Conservation (phyloP, 2,113 vertebrate genomes). For the Phasianus colchicus region DNA sequence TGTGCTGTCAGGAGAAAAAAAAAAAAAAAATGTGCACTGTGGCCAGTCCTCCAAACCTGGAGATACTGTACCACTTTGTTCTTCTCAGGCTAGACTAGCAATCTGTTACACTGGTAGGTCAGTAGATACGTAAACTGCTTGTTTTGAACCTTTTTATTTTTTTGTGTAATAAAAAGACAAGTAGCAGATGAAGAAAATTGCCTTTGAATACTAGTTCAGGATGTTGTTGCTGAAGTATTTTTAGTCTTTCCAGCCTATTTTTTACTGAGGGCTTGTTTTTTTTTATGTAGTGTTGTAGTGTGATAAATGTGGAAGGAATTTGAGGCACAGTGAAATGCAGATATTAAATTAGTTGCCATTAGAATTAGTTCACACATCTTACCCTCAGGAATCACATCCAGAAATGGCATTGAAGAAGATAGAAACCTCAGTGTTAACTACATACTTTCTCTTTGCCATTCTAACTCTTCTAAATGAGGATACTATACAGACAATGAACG, state of each 20-base stretch:
- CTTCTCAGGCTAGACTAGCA: background rate
- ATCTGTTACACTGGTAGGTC: background rate
- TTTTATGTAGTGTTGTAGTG: background rate
- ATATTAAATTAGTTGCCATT: background rate
- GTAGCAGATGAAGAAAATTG: background rate
- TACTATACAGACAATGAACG: background rate
- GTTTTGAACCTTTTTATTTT: background rate
- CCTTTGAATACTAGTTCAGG: background rate
- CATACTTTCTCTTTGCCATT: background rate
- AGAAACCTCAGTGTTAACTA: background rate
- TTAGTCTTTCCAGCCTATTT: background rate
- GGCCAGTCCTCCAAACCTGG: background rate
- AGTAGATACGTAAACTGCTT: background rate
- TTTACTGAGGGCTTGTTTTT: background rate
- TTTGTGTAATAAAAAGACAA: background rate
- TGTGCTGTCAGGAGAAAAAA: background rate
- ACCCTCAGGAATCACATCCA: background rate
- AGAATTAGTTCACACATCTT: background rate
- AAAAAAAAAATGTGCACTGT: background rate
- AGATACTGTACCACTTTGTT: rapidly evolving
- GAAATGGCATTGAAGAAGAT: background rate
- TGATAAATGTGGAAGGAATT: background rate
- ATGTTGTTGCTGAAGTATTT: background rate
- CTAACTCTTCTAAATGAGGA: background rate
- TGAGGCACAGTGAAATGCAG: background rate